Base-by-base conservation (phyloP, 2,888 invertebrate species). In the Deroplatys truncata region DNA sequence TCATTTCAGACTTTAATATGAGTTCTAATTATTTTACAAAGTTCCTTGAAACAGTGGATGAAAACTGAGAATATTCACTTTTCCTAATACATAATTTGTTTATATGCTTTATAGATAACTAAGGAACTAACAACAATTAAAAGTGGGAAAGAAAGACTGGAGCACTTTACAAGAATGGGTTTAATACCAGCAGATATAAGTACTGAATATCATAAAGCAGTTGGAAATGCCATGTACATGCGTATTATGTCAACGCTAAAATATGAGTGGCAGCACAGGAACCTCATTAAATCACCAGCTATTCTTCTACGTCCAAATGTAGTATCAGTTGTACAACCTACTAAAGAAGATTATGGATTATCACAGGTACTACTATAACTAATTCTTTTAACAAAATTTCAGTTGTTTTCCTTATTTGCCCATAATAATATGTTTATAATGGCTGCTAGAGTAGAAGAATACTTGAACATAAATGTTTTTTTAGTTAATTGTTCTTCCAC, bases 261-360 rank as follows among this genome's bases (percentile, higher is more conserved):
- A 83, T 95, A 95, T 91, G 94, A 95, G 90, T 95, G 95, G 87
- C 88, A 91, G n/a, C 86, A 90, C 28, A 89, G 90, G 82, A 91
- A 91, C 35, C 92, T 28, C 13, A 49, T 96, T 0, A 94, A 94
- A 90, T 94, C 96, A 0, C 94, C 95, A 0, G 94, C 96, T 4
- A 94, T 94, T 2, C 93, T 97, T 28, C 92, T 97, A 2, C 95
- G 96, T 90, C 96, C 97, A 0, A 95, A 95, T n/a, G 94, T 95
- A 35, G 28, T 88, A 13, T 93, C 94, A 0, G 92, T 95, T n/a
- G 92, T 94, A 20, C 94, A 35, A 35, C 35, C 94, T 0, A n/a
- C n/a, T n/a, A 95, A 95, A 88, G 95, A 96, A 56, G 96, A 97
- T 92, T 97, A 97, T 91, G 96, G 95, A 28, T 92, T 97, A 1